A percentile compares a stretch with the other conserved stretches of the same genome.
These are phyloP conservation scores for Lemur catta DNA, from an alignment of 2,797 vertebrate species.

Conservation along the genomic window DNA sequence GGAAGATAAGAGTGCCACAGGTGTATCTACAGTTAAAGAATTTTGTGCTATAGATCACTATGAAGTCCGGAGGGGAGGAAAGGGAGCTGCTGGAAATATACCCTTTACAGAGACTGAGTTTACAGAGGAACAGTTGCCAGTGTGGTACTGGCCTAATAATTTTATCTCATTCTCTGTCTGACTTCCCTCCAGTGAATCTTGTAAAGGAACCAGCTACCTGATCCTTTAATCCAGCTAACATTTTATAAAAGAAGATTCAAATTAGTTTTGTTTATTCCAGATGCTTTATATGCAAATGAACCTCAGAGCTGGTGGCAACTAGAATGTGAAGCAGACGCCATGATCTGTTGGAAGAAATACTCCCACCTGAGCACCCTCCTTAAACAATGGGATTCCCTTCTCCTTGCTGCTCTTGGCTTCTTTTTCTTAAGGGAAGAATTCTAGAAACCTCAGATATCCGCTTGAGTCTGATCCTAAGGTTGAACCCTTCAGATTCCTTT, in stretches of 20 bases:
- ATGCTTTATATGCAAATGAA: constrained; percentile 86
- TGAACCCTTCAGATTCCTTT: constrained; percentile 34
- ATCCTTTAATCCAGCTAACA: constrained; percentile 88
- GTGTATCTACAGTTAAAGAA: constrained; percentile 59
- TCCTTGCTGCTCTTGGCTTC: constrained; percentile 49
- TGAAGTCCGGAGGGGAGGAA: constrained; percentile 57
- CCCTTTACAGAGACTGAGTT: constrained; percentile 72
- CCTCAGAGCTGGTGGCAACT: constrained; percentile 76
- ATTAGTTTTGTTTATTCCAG: constrained; percentile 88
- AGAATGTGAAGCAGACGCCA: constrained; percentile 78
- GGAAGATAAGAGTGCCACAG: constrained; percentile 59
- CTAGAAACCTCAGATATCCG: constrained; percentile 61
- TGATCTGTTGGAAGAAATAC: constrained; percentile 72
- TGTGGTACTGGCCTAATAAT: constrained; percentile 82
- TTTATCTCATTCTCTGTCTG: constrained; percentile 82
- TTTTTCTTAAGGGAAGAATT: constrained; percentile 67
- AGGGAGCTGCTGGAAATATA: constrained; percentile 65
- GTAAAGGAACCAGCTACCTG: constrained; percentile 85
- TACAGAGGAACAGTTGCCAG: constrained; percentile 76
- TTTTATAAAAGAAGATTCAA: constrained; percentile 87
- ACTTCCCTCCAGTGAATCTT: constrained; percentile 86
- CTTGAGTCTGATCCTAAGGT: constrained; percentile 32
- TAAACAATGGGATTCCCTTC: constrained; percentile 61
- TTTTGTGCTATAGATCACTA: not conserved
- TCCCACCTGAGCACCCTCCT: constrained; percentile 68